These are phyloP conservation scores for Boleophthalmus pectinirostris DNA, from an alignment of 2,113 vertebrate species.

Conservation along the genomic window DNA sequence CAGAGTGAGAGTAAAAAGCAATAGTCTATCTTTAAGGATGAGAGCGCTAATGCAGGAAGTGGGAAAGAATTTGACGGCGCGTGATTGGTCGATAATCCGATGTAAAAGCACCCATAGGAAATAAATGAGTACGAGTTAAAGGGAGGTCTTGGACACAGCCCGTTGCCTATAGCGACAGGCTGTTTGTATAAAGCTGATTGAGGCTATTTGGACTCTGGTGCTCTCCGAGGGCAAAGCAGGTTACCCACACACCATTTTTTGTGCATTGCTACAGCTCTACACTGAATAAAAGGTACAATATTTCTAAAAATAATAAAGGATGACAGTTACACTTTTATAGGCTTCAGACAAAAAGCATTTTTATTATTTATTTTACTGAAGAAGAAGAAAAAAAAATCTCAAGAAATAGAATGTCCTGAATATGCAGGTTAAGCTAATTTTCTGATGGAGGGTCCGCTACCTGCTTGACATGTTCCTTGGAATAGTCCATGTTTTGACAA, in stretches of 20 bases:
- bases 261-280: not conserved
- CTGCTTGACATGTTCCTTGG: too few species aligned
- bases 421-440: too few species aligned
- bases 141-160: slow-evolving; percentile 17
- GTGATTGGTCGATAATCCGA: slow-evolving; percentile 27
- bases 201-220: slow-evolving; percentile 29
- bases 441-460: too few species aligned
- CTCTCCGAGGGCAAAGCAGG: not conserved
- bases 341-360: too few species aligned
- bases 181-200: slow-evolving; percentile 56
- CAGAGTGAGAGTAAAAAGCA: slow-evolving; percentile 50
- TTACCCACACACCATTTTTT: slow-evolving; percentile 5
- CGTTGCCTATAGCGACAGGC: slow-evolving; percentile 13
- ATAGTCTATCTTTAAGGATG: slow-evolving; percentile 26
- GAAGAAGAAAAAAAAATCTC: too few species aligned
- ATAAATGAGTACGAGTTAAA: slow-evolving; percentile 22
- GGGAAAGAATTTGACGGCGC: slow-evolving; percentile 25
- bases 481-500: too few species aligned
- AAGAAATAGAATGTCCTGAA: too few species aligned
- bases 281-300: not conserved
- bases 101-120: slow-evolving; percentile 20
- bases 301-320: not conserved
- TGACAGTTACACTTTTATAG: not conserved
- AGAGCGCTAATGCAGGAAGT: slow-evolving; percentile 21
- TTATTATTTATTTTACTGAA: too few species aligned